A percentile compares a stretch with the other conserved stretches of the same genome.
These are phyloP conservation scores for Elysia chlorotica DNA, from an alignment of 1,140 invertebrate genomes.

Conservation along the genomic window DNA sequence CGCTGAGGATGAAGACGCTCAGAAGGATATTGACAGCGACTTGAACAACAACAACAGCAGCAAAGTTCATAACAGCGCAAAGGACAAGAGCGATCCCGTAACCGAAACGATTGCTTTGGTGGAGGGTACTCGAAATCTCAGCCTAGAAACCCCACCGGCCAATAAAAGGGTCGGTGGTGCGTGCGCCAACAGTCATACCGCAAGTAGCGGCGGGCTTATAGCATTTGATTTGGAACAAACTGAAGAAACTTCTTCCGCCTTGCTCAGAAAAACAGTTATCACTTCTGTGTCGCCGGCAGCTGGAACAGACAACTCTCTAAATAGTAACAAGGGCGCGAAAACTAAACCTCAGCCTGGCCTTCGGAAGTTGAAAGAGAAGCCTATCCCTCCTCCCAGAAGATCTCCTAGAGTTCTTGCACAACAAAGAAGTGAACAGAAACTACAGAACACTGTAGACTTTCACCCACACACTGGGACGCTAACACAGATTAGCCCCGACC, in stretches of 20 bases:
- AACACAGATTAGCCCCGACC: too few species aligned
- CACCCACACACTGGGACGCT: background rate
- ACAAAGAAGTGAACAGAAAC: too few species aligned
- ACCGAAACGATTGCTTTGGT: background rate
- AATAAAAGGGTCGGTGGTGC: background rate
- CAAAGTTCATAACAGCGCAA: background rate
- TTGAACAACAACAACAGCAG: background rate
- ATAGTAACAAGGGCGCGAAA: background rate
- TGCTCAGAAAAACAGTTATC: background rate
- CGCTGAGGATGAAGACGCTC: constrained; percentile 8
- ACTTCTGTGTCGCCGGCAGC: background rate
- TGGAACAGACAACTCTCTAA: background rate
- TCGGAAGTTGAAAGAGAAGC: constrained; percentile 4
- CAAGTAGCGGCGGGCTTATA: background rate
- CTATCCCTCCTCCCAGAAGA: constrained; percentile 14
- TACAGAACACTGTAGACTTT: background rate
- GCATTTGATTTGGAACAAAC: background rate
- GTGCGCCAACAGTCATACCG: background rate
- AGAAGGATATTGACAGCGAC: constrained; percentile 11
- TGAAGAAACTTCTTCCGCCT: background rate
- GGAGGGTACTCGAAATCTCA: background rate
- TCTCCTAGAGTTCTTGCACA: too few species aligned
- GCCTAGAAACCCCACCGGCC: background rate
- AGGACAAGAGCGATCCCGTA: background rate
- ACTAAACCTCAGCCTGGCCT: constrained; percentile 6